Evolutionary conservation across 2,888 invertebrate species (phyloP).

Genomic region (Idaea aversata): DNA sequence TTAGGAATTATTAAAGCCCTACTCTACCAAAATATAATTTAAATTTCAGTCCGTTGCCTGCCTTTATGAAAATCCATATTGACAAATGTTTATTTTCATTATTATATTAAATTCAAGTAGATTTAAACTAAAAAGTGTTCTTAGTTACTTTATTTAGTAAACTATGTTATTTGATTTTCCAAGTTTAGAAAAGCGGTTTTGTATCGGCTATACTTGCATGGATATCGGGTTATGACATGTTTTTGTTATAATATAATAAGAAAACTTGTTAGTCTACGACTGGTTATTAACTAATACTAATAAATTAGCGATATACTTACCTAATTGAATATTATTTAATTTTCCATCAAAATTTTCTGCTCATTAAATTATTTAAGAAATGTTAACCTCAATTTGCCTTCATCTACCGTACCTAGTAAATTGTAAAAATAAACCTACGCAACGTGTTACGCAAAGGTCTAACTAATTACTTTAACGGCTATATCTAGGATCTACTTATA

Average conservation of each 20-base stretch:
- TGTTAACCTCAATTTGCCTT: background rate
- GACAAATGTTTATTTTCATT: no score
- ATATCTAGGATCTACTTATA: background rate
- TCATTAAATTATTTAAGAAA: background rate
- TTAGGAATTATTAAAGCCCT: background rate
- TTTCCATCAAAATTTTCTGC: background rate
- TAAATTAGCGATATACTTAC: background rate
- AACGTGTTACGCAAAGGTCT: background rate
- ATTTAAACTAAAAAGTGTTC: no score
- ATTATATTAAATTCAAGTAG: no score
- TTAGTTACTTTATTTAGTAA: no score
- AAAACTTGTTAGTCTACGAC: background rate
- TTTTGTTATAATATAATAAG: constrained; percentile 1
- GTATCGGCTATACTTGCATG: background rate
- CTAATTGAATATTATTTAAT: background rate
- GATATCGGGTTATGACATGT: background rate
- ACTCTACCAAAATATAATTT: background rate
- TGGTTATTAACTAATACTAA: background rate
- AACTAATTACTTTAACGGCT: background rate
- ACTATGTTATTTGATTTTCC: no score
- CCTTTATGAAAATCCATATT: no score
- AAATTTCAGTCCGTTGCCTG: background rate
- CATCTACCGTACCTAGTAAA: background rate
- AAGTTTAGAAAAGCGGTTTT: background rate
- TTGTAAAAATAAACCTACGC: background rate